Evolutionary conservation across 2,797 vertebrate species (phyloP).

Genomic region (Pterois miles): DNA sequence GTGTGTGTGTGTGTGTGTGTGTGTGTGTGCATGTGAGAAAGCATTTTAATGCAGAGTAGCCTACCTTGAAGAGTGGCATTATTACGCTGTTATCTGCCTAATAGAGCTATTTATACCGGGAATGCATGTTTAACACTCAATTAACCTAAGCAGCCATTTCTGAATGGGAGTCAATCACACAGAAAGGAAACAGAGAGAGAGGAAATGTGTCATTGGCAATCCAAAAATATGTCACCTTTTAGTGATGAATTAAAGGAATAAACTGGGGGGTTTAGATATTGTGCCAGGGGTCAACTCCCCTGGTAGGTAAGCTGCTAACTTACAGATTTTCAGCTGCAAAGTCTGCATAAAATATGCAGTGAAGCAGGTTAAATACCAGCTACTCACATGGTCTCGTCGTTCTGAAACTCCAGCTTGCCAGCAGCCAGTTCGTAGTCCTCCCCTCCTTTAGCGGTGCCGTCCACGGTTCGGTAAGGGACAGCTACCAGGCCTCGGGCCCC

Average conservation of each 20-base stretch:
- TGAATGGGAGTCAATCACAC: conserved; percentile 22
- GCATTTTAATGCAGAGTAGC: conserved; percentile 30
- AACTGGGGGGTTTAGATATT: background rate
- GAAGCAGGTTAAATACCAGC: background rate
- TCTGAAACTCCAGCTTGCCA: conserved; percentile 89
- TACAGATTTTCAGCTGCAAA: background rate
- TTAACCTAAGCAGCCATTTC: conserved; percentile 34
- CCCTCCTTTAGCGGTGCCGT: conserved; percentile 83
- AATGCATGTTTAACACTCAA: conserved; percentile 35
- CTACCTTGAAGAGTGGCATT: conserved; percentile 25
- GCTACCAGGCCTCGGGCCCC: conserved; percentile 83
- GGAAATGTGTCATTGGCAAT: background rate
- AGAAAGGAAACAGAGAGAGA: conserved; percentile 2
- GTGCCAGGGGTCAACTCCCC: background rate
- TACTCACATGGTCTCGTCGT: conserved; percentile 90
- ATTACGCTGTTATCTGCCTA: conserved; percentile 36
- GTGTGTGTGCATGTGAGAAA: background rate
- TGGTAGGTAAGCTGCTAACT: background rate
- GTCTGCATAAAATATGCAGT: background rate
- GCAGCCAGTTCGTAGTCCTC: conserved; percentile 85
- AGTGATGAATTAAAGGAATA: background rate
- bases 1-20: background rate
- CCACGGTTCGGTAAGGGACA: conserved; percentile 83
- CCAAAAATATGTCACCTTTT: background rate
- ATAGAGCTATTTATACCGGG: conserved; percentile 29